These are phyloP conservation scores for Drosophila monieri DNA, from an alignment of 2,888 invertebrate genomes.

Conservation along the genomic window DNA sequence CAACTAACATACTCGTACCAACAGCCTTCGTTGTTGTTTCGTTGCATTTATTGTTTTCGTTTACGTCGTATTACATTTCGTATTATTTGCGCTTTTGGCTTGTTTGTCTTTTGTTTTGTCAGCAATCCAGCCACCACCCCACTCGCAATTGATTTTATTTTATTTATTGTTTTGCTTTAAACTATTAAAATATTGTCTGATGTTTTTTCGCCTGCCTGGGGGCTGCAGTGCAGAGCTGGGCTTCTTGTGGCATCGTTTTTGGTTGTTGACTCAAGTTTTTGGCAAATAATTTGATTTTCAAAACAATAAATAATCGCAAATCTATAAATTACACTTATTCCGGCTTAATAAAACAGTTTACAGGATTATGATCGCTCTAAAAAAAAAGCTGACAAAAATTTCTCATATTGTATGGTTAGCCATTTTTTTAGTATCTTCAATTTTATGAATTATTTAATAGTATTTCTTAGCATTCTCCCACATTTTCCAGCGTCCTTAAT, in stretches of 20 bases:
- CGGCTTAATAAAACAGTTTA: conserved; percentile 59
- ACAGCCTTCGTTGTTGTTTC: conserved; percentile 52
- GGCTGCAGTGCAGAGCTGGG: conserved; percentile 9
- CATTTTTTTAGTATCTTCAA: neutral
- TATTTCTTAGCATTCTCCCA: neutral
- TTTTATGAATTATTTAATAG: neutral
- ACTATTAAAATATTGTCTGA: conserved; percentile 79
- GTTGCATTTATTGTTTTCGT: conserved; percentile 56
- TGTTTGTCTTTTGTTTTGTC: conserved; percentile 71
- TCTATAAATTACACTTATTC: conserved; percentile 73
- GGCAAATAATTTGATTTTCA: conserved; percentile 77
- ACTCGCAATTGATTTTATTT: conserved; percentile 75
- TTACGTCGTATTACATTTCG: conserved; percentile 71
- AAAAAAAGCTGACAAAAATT: conserved; percentile 1
- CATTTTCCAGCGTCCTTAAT: conserved; percentile 14
- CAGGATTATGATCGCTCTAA: conserved; percentile 44
- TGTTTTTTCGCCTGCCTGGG: conserved; percentile 40
- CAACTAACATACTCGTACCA: conserved; percentile 43
- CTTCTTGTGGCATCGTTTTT: conserved; percentile 72
- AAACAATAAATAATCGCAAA: conserved; percentile 67
- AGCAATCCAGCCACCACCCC: conserved; percentile 32
- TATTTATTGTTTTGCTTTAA: conserved; percentile 80
- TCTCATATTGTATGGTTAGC: neutral
- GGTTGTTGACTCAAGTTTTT: conserved; percentile 78
- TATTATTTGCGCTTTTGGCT: conserved; percentile 73